phyloP scores from a whole-genome alignment of 2,797 vertebrate genomes.

The Aplochiton taeniatus region DNA sequence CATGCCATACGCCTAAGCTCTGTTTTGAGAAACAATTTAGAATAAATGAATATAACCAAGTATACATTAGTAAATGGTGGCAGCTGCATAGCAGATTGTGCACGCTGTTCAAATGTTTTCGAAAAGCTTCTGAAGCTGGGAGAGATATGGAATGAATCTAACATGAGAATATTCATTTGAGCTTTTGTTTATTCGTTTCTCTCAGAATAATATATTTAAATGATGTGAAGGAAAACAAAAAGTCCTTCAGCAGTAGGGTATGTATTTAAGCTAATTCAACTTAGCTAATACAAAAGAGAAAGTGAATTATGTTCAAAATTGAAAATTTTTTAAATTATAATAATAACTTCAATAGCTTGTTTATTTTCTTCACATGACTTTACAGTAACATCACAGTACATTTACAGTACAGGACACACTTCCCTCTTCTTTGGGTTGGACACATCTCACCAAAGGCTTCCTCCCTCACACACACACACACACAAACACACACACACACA shows the following conservation, averaged over 20 bases:
- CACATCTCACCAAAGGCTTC: not conserved
- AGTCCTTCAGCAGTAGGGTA: slow-evolving; percentile 60
- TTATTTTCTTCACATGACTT: no score
- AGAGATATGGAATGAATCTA: slow-evolving; percentile 59
- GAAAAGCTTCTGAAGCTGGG: slow-evolving; percentile 67
- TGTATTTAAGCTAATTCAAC: slow-evolving; percentile 34
- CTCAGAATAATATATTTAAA: slow-evolving; percentile 67
- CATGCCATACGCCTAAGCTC: slow-evolving; percentile 12
- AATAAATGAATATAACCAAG: slow-evolving; percentile 42
- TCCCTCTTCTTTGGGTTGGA: not conserved
- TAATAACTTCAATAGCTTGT: no score
- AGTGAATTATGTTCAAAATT: no score
- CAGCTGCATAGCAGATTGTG: slow-evolving; percentile 75
- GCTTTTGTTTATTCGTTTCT: slow-evolving; percentile 72
- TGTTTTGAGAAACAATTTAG: slow-evolving; percentile 23
- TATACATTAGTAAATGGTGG: slow-evolving; percentile 57
- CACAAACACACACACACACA: not conserved
- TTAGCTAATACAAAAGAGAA: no score
- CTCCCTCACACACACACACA: not conserved
- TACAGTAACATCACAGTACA: no score
- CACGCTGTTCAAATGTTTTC: slow-evolving; percentile 72
- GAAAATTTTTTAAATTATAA: no score
- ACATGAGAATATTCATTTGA: slow-evolving; percentile 75
- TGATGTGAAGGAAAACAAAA: slow-evolving; percentile 26
- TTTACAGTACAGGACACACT: no score